Conservation (phyloP, 2,888 invertebrate genomes). For the Cerceris ruficornis region DNA sequence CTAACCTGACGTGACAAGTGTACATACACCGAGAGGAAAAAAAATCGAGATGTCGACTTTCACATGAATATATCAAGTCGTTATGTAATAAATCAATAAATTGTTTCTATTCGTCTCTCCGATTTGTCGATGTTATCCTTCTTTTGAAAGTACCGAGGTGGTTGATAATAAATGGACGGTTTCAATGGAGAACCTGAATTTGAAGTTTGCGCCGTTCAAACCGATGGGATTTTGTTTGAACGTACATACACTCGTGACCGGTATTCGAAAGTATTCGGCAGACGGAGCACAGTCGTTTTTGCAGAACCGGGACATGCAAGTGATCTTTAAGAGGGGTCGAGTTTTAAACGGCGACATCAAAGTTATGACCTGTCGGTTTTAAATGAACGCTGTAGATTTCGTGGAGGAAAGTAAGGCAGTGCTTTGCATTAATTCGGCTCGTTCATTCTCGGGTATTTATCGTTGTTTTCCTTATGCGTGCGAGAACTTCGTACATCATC, state of each 20-base stretch:
- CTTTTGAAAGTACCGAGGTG: background rate
- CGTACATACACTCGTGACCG: background rate
- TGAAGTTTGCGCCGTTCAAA: background rate
- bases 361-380: background rate
- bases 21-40: conserved; percentile 35
- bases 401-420: too few relatives aligned
- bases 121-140: background rate
- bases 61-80: conserved; percentile 44
- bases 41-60: conserved; percentile 21
- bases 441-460: too few relatives aligned
- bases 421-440: too few relatives aligned
- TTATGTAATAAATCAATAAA: conserved; percentile 56
- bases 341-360: background rate
- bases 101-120: conserved; percentile 30
- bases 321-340: conserved; percentile 29
- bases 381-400: background rate
- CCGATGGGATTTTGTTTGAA: background rate
- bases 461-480: too few relatives aligned
- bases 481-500: too few relatives aligned
- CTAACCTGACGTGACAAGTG: conserved; percentile 47
- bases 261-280: background rate
- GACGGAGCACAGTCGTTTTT: background rate
- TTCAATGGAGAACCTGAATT: background rate
- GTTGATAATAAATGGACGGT: background rate
- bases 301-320: conserved; percentile 15